Evolutionary conservation across 1,140 invertebrate genomes (phyloP).

Genomic region (Archivesica marissinica): DNA sequence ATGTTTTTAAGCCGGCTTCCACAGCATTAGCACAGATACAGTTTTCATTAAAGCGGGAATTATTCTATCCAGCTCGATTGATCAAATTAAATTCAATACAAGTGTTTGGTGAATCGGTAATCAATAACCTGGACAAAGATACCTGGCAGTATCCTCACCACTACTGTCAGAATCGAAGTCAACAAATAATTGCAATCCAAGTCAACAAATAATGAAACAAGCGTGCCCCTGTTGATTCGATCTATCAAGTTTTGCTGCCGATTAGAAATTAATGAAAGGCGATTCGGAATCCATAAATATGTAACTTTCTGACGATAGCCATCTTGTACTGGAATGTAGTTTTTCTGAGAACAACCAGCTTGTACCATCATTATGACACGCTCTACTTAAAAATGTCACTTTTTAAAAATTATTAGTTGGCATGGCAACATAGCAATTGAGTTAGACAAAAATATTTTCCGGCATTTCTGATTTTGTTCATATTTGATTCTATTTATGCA

Average conservation of each 20-base stretch:
- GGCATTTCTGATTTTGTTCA: no score
- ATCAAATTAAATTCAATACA: conserved; percentile 32
- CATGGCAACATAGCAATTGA: no score
- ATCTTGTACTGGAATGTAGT: no score
- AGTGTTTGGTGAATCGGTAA: conserved; percentile 5
- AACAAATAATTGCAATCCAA: conserved; percentile 6
- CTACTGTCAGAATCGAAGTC: neutral
- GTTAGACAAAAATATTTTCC: no score
- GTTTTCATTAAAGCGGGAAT: conserved; percentile 40
- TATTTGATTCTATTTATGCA: no score
- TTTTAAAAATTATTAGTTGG: no score
- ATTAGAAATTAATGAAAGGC: neutral
- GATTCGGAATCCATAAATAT: neutral
- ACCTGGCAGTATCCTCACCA: neutral
- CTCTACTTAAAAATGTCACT: no score
- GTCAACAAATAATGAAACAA: no score
- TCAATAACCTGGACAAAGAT: conserved; percentile 15
- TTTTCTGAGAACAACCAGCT: no score
- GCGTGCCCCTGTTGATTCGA: neutral
- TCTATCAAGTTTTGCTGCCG: neutral
- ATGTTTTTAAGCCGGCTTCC: conserved; percentile 15
- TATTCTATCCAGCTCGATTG: conserved; percentile 24
- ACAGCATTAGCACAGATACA: conserved; percentile 10
- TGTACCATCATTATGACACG: no score
- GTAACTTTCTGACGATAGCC: no score